Evolutionary conservation across 2,888 invertebrate genomes (phyloP), one percentile per base, ranked within the genome.

Genomic region (Zygogramma bicolorata): DNA sequence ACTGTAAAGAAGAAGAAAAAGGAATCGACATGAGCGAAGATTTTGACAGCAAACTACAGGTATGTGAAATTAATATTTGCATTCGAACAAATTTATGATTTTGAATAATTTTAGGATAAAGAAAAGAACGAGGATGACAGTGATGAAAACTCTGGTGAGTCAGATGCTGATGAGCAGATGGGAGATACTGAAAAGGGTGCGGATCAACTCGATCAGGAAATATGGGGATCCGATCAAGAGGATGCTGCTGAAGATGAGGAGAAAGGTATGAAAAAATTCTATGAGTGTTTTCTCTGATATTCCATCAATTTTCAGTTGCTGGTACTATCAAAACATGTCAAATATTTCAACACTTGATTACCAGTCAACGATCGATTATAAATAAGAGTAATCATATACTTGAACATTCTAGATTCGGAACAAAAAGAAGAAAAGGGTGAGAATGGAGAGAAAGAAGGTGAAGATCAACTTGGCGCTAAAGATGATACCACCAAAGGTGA

Each of bases 21-120:
- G 97, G 97, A 18, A 93, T 98, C 67, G 97, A 98, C 81, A 97
- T 98, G 97, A 94, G 95, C 18, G 97, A 98, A 78, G 96, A 99
- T 85, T 97, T 99, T 84, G 97, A 97, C 70, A 96, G 94, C 0
- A 93, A 95, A 85, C 86, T 94, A 70, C 95, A 96, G 84, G 90
- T 87, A 42, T 84, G 84, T 77, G 8, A 22, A 13, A 25, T 25
- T 18, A 53, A 10, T 3, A 20, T 2, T 1, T 1, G 8, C 18
- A 8, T 8, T 46, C 8, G 3, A 46, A 22, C 20, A 46, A 8
- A 10, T 8, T 20, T 3, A 46, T 46, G 18, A n/a, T 25, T 34
- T 25, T 40, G 10, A n/a, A 31, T 61, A 2, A 38, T 69, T 73
- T 8, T 31, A 82, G 77, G 82, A 82, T 70, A 76, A 80, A 40